Conservation (phyloP, 2,113 vertebrate species). For the Thermophis baileyi region DNA sequence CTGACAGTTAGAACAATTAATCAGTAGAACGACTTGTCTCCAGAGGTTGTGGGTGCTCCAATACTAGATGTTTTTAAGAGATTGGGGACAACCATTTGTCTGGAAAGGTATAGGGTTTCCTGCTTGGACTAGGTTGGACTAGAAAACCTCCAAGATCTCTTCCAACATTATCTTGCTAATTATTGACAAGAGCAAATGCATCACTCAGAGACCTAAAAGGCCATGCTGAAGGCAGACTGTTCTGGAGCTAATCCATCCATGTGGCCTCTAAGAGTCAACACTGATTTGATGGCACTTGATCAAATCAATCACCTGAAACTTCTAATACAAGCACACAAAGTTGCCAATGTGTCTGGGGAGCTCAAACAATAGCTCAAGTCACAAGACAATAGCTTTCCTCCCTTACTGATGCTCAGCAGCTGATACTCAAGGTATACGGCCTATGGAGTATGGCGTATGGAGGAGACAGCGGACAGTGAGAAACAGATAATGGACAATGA, state of each 20-base stretch:
- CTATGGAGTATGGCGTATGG: not conserved
- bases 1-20: not conserved
- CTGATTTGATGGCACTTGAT: not conserved
- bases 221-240: not conserved
- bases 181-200: not conserved
- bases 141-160: too few species aligned
- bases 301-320: not conserved
- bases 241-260: not conserved
- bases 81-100: not conserved
- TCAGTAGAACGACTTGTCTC: not conserved
- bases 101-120: not conserved
- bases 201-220: not conserved
- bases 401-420: not conserved
- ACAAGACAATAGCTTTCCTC: not conserved
- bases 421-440: not conserved
- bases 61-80: too few species aligned
- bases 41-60: not conserved
- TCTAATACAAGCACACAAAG: not conserved
- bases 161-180: too few species aligned
- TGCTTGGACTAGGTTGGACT: too few species aligned
- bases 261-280: not conserved
- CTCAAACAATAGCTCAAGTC: not conserved
- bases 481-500: not conserved
- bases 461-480: not conserved
- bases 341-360: not conserved